Base-by-base conservation (phyloP, 2,113 vertebrate species). In the Microcebus griseorufus region DNA sequence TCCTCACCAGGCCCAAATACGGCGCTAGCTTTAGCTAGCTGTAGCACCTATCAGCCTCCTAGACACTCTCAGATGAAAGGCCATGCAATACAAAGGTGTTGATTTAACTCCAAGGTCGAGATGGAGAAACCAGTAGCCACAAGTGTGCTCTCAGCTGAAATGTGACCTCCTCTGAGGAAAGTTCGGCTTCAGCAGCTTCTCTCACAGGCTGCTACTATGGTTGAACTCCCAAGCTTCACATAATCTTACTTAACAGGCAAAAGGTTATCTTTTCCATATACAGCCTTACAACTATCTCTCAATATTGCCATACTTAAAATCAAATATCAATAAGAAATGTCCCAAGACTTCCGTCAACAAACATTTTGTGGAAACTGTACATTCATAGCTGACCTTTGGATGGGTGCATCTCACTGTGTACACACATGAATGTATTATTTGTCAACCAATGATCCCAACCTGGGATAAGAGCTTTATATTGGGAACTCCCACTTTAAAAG, bases 41-140 rank as follows among this genome's bases (percentile, higher is more conserved):
- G 3, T 84, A 76, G 82, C 67, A 89, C 37, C 20, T 93, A 67
- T 92, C 45, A 94, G 83, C 67, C 70, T 83, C 48, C 78, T 64
- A 76, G 83, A 93, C 48, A 75, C 58, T 80, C 75, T 97, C 37
- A 88, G 45, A 94, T 86, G 70, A 97, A 96, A 97, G 37, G 12
- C 32, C 58, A 76, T 81, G 34, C 20, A 93, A 84, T 42, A 93
- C 27, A 75, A 95, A 95, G 75, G 64, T 51, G 80, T 90, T 95
- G 62, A 93, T 95, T 96, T 94, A 96, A 94, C 53, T 87, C 6
- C 4, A 96, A 83, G 58, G 39, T 22, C 84, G 51, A 89, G 55
- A 87, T 67, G 70, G 48, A 90, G 80, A 90, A 92, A 92, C 37
- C 18, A 87, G 78, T 18, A 94, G 72, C 17, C 14, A 84, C 53